Evolutionary conservation across 2,113 vertebrate species (phyloP), one percentile per base, ranked within the genome.

Genomic region (Andinoacara biseriatus): DNA sequence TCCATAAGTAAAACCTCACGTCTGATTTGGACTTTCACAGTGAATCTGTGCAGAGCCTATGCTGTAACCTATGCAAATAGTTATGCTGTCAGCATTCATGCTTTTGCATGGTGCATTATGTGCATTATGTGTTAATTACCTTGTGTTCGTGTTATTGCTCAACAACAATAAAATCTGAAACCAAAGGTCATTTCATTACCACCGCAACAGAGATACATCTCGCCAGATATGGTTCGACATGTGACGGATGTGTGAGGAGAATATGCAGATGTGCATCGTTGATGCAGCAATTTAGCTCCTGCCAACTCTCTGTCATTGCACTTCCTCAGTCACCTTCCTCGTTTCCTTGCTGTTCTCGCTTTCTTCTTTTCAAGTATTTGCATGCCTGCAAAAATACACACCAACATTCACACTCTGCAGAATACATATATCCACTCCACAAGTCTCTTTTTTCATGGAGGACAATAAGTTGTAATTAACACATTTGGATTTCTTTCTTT

Each of bases 381-480:
- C 62, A 74, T 9, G 10, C 13, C 4, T 1, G 57, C 31, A 78
- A 61, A 78, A 33, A 58, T n/a, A 8, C 46, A 49, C 38, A 22
- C 15, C 2, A 26, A 22, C 38, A 60, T 17, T 7, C 59, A 63
- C 20, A 18, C 26, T 40, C 14, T 13, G 10, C 10, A 58, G 17
- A 8, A 52, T 4, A 58, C 15, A 75, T 13, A 0, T 52, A 57
- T 26, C 9, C 38, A 20, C 46, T 49, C 56, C 49, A 56, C 15
- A 74, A 33, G 13, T 78, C n/a, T 83, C 33, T 33, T n/a, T 5
- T 83, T 81, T 78, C 40, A 54, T 22, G 11, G 11, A 29, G 0
- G 10, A 6, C 59, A 63, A 14, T 29, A 62, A 80, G 78, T 58
- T 33, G 62, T 81, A 88, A 85, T 91, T 78, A 89, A 85, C 61